Evolutionary conservation across 2,113 vertebrate species (phyloP).

Genomic region (Eonycteris spelaea): DNA sequence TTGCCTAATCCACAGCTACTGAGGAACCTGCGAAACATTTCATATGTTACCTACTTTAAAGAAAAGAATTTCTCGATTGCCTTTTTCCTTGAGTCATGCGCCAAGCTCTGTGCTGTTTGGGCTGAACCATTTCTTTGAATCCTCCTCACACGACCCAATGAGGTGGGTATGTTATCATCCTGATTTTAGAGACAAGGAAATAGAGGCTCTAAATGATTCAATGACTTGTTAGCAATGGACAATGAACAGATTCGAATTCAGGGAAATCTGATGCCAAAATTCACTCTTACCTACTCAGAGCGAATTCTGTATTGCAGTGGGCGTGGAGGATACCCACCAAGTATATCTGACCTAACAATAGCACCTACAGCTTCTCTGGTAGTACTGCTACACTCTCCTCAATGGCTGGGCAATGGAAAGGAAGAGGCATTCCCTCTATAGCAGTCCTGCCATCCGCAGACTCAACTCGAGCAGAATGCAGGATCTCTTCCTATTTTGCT

Average conservation of each 20-base stretch:
- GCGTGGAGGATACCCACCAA: background rate
- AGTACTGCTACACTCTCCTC: background rate
- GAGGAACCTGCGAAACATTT: background rate
- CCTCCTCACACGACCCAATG: background rate
- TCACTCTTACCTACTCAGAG: background rate
- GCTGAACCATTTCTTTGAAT: background rate
- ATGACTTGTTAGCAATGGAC: background rate
- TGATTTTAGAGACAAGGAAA: background rate
- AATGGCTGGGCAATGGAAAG: background rate
- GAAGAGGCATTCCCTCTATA: background rate
- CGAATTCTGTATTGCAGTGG: background rate
- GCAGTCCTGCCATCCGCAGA: background rate
- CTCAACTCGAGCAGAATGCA: background rate
- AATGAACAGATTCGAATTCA: background rate
- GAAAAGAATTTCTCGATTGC: background rate
- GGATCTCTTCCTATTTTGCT: background rate
- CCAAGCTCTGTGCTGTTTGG: background rate
- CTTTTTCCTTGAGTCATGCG: background rate
- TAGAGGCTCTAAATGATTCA: background rate
- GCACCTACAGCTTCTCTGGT: background rate
- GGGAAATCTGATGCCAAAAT: background rate
- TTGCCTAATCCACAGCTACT: background rate
- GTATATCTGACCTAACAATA: background rate
- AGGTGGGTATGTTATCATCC: background rate
- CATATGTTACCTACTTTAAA: background rate